Conservation (phyloP, 2,113 vertebrate genomes). For the Lepus timidus region DNA sequence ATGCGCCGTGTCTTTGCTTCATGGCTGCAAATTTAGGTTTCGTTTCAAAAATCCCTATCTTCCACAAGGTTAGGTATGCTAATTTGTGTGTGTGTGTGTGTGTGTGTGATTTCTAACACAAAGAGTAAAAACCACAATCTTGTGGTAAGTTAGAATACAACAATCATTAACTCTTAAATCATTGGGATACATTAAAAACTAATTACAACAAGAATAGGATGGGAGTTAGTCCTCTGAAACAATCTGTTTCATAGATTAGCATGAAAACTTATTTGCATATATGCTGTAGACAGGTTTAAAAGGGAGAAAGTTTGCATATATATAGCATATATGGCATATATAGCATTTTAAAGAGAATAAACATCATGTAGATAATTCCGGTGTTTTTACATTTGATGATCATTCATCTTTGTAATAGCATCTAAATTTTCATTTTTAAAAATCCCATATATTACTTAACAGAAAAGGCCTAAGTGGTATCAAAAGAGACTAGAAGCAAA, state of each 20-base stretch:
- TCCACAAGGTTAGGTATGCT: slow-evolving; percentile 26
- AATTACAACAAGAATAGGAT: slow-evolving; percentile 68
- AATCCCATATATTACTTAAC: slow-evolving; percentile 72
- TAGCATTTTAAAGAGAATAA: slow-evolving; percentile 61
- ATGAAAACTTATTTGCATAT: slow-evolving; percentile 71
- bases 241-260: slow-evolving; percentile 64
- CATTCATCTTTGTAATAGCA: slow-evolving; percentile 75
- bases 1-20: background rate
- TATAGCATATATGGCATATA: slow-evolving; percentile 31
- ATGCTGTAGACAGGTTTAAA: slow-evolving; percentile 56
- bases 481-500: slow-evolving; percentile 73
- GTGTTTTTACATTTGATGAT: slow-evolving; percentile 79
- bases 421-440: slow-evolving; percentile 77
- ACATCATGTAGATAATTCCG: slow-evolving; percentile 64
- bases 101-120: background rate
- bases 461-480: slow-evolving; percentile 72
- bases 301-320: background rate
- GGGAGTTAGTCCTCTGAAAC: slow-evolving; percentile 56
- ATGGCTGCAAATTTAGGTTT: background rate
- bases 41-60: slow-evolving; percentile 4
- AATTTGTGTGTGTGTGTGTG: background rate
- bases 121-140: background rate
- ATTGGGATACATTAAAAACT: slow-evolving; percentile 50
- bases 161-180: slow-evolving; percentile 40
- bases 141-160: slow-evolving; percentile 50